Base-by-base conservation (phyloP, 2,888 invertebrate species). In the Oasisia sp. region DNA sequence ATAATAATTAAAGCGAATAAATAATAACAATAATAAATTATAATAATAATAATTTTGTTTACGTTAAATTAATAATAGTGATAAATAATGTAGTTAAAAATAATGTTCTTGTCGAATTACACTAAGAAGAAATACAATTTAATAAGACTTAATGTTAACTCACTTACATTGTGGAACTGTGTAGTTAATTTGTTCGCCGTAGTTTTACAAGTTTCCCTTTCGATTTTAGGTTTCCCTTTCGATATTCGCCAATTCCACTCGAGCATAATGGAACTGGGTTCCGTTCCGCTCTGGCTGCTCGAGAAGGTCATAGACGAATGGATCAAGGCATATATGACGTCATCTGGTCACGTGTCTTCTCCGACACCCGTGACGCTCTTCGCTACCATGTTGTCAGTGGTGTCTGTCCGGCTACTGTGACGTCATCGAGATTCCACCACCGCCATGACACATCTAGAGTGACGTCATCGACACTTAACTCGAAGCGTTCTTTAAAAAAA, bases 211-310 rank as follows among this genome's bases (percentile, higher is more conserved):
- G 38, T 38, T 38, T 38, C 38, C 2, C 38, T 38, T 38, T 38
- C 38, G 38, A 38, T 38, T 74, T 74, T 74, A 95, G 95, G 94
- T n/a, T 50, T 93, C 12, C 91, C 92, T 7, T 96, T 96, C 94
- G 95, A 96, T 92, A 93, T 96, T 32, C 93, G 93, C 38, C 95
- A 95, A 11, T 96, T 96, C 94, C 96, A 96, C 93, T 94, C 95
- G 0, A 94, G 95, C 32, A 93, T 96, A 27, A 92, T 96, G 90
- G 93, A 94, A 91, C 94, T 94, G 45, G 95, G 95, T 32, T 92
- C 94, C 14, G 94, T 95, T 56, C 95, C 96, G 0, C 93, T 96
- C 89, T 92, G 93, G 19, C 92, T 96, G n/a, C 92, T 96, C 56
- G 96, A 96, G 92, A 93, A 94, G 1, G 92, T 94, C 8, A 93